Base-by-base conservation (phyloP, 2,888 invertebrate genomes). In the Drosophila bunnanda region DNA sequence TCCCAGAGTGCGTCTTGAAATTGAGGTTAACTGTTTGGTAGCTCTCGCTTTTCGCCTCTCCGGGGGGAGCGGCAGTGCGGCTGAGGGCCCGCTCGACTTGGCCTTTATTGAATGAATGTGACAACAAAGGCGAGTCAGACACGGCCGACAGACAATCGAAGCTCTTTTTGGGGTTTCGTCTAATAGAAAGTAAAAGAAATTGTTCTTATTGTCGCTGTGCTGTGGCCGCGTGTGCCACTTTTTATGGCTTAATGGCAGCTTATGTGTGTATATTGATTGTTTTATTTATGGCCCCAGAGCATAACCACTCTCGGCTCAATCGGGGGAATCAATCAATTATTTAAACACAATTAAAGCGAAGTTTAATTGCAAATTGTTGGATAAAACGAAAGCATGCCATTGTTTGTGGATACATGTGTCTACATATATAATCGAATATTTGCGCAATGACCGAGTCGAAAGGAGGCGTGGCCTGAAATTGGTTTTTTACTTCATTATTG, bases 51-150 rank as follows among this genome's bases (percentile, higher is more conserved):
- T 83, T 84, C 66, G 88, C 65, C 69, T 77, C 78, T 69, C 65
- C 59, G 22, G 6, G 3, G 28, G 32, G 34, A 36, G 15, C 44
- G 25, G 46, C 12, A 17, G 60, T 17, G 44, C 32, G 12, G 75
- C 22, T 65, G 72, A 75, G 82, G 79, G 79, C 65, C 64, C 68
- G 13, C 32, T 52, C 57, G 77, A 72, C 82, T 79, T 79, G 78
- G 82, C 85, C 88, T 82, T 82, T 83, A 88, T 88, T 88, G 88
- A 88, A 88, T 88, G 86, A 82, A 77, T 88, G 88, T 78, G 88
- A 88, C 83, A 83, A 79, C 85, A 82, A 84, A 79, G 65, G 78
- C 66, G 76, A 71, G 78, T 70, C 87, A 62, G 84, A 73, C 85
- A 62, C 53, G 52, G 50, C 54, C 46, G 59, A 67, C 64, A 61